Conservation (phyloP, 2,888 invertebrate genomes). For the Meliscaeva auricollis region DNA sequence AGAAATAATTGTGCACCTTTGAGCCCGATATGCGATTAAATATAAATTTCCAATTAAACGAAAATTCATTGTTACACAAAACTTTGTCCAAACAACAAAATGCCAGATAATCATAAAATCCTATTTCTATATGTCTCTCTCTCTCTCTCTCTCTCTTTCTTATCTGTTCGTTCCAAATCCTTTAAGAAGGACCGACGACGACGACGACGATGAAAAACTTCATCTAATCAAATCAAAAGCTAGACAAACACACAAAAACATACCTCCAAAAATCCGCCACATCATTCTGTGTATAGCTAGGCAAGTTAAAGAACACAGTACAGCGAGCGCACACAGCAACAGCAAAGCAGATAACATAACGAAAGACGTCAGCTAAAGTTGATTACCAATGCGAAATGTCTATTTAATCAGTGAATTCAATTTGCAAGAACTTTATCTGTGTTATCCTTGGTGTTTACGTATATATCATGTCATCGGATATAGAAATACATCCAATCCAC, state of each 20-base stretch:
- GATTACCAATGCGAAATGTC: constrained; percentile 75
- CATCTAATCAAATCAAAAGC: constrained; percentile 70
- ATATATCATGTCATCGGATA: constrained; percentile 54
- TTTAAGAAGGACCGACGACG: not conserved
- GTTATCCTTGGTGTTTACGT: constrained; percentile 46
- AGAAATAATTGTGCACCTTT: not conserved
- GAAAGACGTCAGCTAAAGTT: constrained; percentile 46
- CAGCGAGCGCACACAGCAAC: not conserved
- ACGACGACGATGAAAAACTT: constrained; percentile 14
- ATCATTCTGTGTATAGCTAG: not conserved
- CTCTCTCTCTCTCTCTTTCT: no score
- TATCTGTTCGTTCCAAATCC: not conserved
- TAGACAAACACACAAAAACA: constrained; percentile 53
- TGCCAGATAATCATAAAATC: constrained; percentile 56
- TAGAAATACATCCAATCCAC: constrained; percentile 35
- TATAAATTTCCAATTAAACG: constrained; percentile 28
- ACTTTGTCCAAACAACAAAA: constrained; percentile 36
- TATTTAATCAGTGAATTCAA: constrained; percentile 76
- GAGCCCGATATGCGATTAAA: constrained; percentile 7
- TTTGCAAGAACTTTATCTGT: constrained; percentile 75
- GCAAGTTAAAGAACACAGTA: not conserved
- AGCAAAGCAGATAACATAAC: not conserved
- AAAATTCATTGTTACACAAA: constrained; percentile 11
- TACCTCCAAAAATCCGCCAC: constrained; percentile 11
- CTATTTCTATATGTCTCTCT: no score